These are phyloP conservation scores for Automeris io DNA, from an alignment of 2,888 invertebrate species.

Conservation along the genomic window DNA sequence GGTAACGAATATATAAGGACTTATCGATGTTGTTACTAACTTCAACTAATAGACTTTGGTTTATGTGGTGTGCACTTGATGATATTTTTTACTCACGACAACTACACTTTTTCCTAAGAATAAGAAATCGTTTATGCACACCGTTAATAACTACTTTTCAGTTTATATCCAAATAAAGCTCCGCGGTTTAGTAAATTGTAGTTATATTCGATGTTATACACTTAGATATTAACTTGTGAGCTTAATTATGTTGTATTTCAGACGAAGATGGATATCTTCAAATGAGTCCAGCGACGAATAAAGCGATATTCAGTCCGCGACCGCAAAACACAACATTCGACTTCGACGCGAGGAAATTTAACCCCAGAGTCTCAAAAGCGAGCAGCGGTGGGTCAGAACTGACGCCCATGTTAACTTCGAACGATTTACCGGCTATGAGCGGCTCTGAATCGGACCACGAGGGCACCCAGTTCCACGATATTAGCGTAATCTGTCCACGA, in stretches of 20 bases:
- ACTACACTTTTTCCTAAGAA: too few species aligned
- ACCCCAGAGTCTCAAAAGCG: slow-evolving; percentile 36
- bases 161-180: not conserved
- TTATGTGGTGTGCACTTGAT: not conserved
- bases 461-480: slow-evolving; percentile 46
- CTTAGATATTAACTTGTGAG: not conserved
- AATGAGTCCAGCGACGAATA: slow-evolving; percentile 73
- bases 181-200: not conserved
- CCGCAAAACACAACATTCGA: slow-evolving; percentile 61
- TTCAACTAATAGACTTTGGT: slow-evolving; percentile 12
- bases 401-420: slow-evolving; percentile 73
- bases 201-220: not conserved
- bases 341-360: slow-evolving; percentile 62
- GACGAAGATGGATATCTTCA: slow-evolving; percentile 78
- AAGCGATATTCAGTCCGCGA: slow-evolving; percentile 76
- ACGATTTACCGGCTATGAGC: slow-evolving; percentile 50
- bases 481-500: slow-evolving; percentile 36
- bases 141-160: too few species aligned
- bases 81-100: slow-evolving; percentile 2
- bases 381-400: slow-evolving; percentile 57
- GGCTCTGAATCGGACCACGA: slow-evolving; percentile 66
- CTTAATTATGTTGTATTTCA: slow-evolving; percentile 26
- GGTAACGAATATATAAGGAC: slow-evolving; percentile 4
- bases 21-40: slow-evolving; percentile 26
- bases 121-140: too few species aligned